Base-by-base conservation (phyloP, 2,113 vertebrate species). In the Dicaeum eximium region DNA sequence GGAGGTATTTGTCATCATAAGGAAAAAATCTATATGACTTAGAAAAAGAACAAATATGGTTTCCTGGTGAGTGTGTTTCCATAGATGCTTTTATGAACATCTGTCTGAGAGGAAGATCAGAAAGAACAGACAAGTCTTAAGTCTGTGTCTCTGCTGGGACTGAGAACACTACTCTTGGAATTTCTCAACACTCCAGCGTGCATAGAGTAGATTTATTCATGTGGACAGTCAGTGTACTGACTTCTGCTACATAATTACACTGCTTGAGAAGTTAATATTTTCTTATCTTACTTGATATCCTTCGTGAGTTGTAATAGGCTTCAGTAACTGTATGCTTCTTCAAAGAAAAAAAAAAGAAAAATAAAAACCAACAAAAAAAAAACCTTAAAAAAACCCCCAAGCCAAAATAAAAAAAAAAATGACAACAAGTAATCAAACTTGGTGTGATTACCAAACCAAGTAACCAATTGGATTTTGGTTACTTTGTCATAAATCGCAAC, bases 361-460 rank as follows among this genome's bases (percentile, higher is more conserved):
- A 30, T 9, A 37, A 25, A 15, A 8, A 25, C 44, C 16, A 10
- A 27, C 45, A 17, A 4, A 7, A 33, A 11, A 47, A 8, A 19
- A 13, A 21, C 14, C 3, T 11, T 5, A 54, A 33, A 24, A 57
- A 19, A 16, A 11, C 8, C 1, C 1, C 5, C 5, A 70, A 16
- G 10, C 14, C 3, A 78, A 45, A 27, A 23, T 2, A 40, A 24
- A 30, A 40, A 3, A 6, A 31, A 15, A 30, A 66, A n/a, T n/a
- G n/a, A n/a, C n/a, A 24, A 54, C 44, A 77, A 53, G 2, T 3
- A 72, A 57, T 5, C 11, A 57, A 57, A 25, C 1, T 38, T 38
- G 38, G 38, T 38, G 9, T 38, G 38, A 12, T 38, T 38, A 38
- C 38, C 38, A 38, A 38, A 38, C 38, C 38, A 38, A 38, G 38